Percentiles rank a stretch among this genome's conserved stretches.
phyloP scores from a whole-genome alignment of 2,797 vertebrate species.

The Chrysocyon brachyurus region DNA sequence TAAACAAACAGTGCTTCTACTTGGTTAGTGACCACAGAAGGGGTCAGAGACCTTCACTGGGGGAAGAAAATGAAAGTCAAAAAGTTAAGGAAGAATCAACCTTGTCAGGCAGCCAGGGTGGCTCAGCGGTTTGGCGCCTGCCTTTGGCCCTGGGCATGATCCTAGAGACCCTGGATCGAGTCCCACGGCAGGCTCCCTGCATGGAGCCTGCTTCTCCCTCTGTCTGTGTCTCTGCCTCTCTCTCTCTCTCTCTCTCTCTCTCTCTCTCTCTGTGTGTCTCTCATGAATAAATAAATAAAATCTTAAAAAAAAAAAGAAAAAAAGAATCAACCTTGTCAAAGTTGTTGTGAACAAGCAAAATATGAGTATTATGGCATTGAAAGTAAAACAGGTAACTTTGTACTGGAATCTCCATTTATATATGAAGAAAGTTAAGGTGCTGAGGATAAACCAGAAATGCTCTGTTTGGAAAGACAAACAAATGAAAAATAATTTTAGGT shows the following conservation, averaged over 20 bases:
- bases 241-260: no score
- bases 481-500: slow-evolving; percentile 1
- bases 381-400: not conserved
- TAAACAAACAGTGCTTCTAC: not conserved
- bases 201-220: no score
- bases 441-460: not conserved
- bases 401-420: not conserved
- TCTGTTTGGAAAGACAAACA: slow-evolving; percentile 37
- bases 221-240: no score
- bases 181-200: no score
- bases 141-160: no score
- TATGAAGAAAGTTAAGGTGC: not conserved
- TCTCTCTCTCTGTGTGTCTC: no score
- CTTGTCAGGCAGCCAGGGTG: not conserved
- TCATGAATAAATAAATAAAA: no score
- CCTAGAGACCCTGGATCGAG: no score
- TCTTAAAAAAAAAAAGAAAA: no score
- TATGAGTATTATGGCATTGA: not conserved
- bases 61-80: not conserved
- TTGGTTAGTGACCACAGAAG: not conserved
- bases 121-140: no score
- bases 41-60: not conserved
- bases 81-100: not conserved
- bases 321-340: not conserved
- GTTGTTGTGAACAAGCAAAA: not conserved